Conservation (phyloP, 1,140 invertebrate species). For the Hylaeus anthracinus region DNA sequence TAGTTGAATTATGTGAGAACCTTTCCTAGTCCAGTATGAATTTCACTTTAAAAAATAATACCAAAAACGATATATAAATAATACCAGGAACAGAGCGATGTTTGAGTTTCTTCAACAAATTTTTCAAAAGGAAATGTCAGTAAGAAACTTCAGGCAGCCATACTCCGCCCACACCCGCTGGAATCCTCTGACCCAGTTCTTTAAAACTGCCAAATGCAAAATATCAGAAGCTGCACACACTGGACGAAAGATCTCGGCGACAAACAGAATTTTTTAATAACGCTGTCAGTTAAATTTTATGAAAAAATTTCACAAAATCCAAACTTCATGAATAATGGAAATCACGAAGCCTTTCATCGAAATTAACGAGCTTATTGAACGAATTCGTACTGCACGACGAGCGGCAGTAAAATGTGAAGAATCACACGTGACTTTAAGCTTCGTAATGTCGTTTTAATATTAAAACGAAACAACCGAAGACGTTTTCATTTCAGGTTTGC, state of each 20-base stretch:
- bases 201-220: background rate
- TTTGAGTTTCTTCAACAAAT: background rate
- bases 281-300: too few species aligned
- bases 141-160: background rate
- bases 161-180: background rate
- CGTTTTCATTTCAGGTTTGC: too few species aligned
- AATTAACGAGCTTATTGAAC: background rate
- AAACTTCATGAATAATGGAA: background rate
- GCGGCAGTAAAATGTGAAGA: background rate
- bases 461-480: too few species aligned
- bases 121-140: background rate
- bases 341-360: background rate
- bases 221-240: background rate
- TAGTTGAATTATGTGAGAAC: too few species aligned
- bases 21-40: too few species aligned
- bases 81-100: background rate
- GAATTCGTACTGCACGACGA: background rate
- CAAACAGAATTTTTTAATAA: background rate
- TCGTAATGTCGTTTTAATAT: background rate
- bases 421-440: background rate
- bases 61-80: too few species aligned
- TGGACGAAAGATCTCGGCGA: background rate
- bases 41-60: background rate
- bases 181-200: background rate
- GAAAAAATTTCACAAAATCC: too few species aligned